Base-by-base conservation (phyloP, 2,888 invertebrate species). In the Andrena dorsata region DNA sequence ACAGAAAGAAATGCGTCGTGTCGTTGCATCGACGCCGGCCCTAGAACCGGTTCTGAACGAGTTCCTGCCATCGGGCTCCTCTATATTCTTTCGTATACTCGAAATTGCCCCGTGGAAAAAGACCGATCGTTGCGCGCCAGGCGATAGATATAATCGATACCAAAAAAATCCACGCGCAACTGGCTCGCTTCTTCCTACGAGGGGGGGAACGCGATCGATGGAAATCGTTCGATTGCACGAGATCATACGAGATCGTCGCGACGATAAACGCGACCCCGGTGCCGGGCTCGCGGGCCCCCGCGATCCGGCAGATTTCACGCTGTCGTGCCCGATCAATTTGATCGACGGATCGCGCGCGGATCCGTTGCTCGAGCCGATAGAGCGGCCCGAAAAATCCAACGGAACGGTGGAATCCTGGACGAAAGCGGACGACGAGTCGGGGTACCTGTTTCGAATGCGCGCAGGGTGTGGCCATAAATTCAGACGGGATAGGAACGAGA, bases 31-130 rank as follows among this genome's bases (percentile, higher is more conserved):
- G 89, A 87, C 85, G 85, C 81, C 65, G 47, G 65, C 70, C 58
- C 72, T 56, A 64, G 83, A 90, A 90, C 91, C 91, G 90, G 91
- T 91, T 90, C 87, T 77, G 88, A 84, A 87, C 88, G 88, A 91
- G 90, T 91, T 88, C 74, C 83, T 72, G 78, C 69, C 70, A 73
- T 77, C 76, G 76, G 58, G 26, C 51, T 65, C 77, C 60, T 61
- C 78, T 80, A 70, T 83, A 87, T 88, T 84, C 80, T 82, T 76
- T 78, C 80, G 80, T 74, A 64, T 66, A 70, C 65, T 78, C 82
- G 85, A 85, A 88, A 88, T 87, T 76, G 82, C 65, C 51, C 72
- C 66, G 73, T 56, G 84, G 83, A 75, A 82, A 82, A 88, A 85
- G 88, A 79, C 51, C 78, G 88, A 87, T 88, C 85, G 66, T 80